Base-by-base conservation (phyloP, 2,797 vertebrate genomes). In the Tangara arthus region DNA sequence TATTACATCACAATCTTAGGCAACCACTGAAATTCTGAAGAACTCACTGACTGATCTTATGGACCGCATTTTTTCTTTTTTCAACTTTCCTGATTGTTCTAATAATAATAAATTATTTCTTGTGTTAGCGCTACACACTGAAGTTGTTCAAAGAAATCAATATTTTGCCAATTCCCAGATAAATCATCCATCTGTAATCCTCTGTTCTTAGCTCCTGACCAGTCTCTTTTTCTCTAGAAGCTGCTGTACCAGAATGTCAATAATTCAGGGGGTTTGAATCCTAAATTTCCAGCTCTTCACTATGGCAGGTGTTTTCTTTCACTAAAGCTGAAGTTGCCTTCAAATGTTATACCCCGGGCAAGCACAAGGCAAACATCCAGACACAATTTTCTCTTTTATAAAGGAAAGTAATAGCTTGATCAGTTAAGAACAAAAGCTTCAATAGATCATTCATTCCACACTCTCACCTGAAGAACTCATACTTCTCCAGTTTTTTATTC, bases 391-490 rank as follows among this genome's bases (percentile, higher is more conserved):
- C 37, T 72, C 13, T 66, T 77, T 73, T n/a, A 65, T 27, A 24
- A 15, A 52, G 21, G 9, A 59, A 64, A 73, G 18, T 15, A 82
- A 35, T 7, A 24, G 21, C 41, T 60, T 52, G 7, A 52, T 44
- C 52, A 47, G 21, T 23, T 21, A 49, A 12, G 1, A 91, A 63
- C 8, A 32, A 24, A 85, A 63, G 6, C 23, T 60, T 73, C 37
- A 64, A 28, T 0, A 77, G 32, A 47, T 27, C 18, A 37, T 34
- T 46, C 17, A 24, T 66, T 65, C 35, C 34, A 35, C 11, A 68
- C 8, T 63, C 30, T 26, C 30, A 63, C 9, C 44, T 37, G 23
- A 79, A 82, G 49, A 5, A 2, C 5, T 39, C 1, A 0, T 32
- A 64, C 53, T 84, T 64, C 37, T 49, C 49, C 56, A 76, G 32